phyloP scores from a whole-genome alignment of 2,113 vertebrate species.

The Steatornis caripensis region DNA sequence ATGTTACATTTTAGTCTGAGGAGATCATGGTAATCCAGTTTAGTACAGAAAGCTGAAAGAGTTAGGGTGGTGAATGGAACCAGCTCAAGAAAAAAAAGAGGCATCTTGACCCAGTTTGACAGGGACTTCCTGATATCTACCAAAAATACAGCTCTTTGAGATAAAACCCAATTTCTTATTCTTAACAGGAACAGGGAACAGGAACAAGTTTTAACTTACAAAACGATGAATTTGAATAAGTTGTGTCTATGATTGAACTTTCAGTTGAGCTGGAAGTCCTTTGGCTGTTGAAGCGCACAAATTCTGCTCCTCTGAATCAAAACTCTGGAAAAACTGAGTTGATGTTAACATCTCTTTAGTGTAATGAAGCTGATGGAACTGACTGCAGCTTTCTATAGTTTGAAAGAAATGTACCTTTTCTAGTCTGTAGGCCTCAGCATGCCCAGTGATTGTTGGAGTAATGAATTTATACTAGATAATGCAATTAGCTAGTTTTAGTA shows the following conservation, averaged over 20 bases:
- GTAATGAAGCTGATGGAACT: not conserved
- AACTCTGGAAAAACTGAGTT: not conserved
- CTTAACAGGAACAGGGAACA: not conserved
- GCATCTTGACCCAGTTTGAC: not conserved
- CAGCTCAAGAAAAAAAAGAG: not conserved
- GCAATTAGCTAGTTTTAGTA: conserved; percentile 37
- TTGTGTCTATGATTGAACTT: not conserved
- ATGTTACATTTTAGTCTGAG: not conserved
- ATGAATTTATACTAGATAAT: conserved; percentile 26
- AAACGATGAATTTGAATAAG: not conserved
- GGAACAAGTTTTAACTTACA: not conserved
- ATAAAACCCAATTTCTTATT: not conserved
- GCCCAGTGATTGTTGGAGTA: not conserved
- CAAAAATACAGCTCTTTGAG: not conserved
- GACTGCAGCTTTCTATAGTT: not conserved
- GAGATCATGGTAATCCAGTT: not conserved
- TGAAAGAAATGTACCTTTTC: not conserved
- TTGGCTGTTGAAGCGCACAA: not conserved
- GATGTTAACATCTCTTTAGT: not conserved
- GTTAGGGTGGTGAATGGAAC: not conserved
- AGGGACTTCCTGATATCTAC: not conserved
- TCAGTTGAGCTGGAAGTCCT: not conserved
- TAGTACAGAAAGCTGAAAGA: not conserved
- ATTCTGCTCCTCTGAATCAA: not conserved
- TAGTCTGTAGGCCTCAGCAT: not conserved